Evolutionary conservation across 2,797 vertebrate species (phyloP).

Genomic region (Pempheris klunzingeri): DNA sequence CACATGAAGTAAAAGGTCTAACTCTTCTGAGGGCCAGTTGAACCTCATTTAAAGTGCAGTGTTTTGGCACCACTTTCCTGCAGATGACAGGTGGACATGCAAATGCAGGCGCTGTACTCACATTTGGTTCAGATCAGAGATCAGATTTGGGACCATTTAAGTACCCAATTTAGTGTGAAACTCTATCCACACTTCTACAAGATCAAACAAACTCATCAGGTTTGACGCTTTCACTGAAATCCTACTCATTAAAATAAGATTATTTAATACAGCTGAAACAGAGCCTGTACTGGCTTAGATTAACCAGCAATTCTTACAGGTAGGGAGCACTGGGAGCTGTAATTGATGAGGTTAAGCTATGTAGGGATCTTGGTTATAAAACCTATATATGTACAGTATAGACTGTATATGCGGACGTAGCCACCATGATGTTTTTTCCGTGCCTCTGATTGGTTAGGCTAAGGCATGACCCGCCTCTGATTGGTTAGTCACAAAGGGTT

Average conservation of each 20-base stretch:
- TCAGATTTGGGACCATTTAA: background rate
- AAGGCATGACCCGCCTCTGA: too few relatives aligned
- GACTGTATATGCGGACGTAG: too few relatives aligned
- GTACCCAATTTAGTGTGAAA: background rate
- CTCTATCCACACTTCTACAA: background rate
- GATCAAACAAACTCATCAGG: background rate
- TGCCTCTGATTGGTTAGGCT: too few relatives aligned
- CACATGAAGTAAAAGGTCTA: conserved; percentile 51
- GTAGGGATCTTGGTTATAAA: too few relatives aligned
- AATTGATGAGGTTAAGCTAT: too few relatives aligned
- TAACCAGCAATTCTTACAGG: background rate
- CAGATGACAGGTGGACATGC: conserved; percentile 12
- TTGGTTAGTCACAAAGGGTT: too few relatives aligned
- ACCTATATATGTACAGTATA: too few relatives aligned
- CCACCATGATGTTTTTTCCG: too few relatives aligned
- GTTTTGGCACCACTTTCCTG: conserved; percentile 13
- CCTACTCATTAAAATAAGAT: background rate
- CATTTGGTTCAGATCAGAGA: background rate
- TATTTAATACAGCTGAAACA: background rate
- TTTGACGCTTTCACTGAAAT: background rate
- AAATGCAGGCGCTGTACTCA: background rate
- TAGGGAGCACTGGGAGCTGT: too few relatives aligned
- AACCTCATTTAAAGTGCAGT: conserved; percentile 37
- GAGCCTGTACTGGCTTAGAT: background rate
- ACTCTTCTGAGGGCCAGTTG: conserved; percentile 30